Conservation (phyloP, 2,888 invertebrate species). For the Thumatha senex region DNA sequence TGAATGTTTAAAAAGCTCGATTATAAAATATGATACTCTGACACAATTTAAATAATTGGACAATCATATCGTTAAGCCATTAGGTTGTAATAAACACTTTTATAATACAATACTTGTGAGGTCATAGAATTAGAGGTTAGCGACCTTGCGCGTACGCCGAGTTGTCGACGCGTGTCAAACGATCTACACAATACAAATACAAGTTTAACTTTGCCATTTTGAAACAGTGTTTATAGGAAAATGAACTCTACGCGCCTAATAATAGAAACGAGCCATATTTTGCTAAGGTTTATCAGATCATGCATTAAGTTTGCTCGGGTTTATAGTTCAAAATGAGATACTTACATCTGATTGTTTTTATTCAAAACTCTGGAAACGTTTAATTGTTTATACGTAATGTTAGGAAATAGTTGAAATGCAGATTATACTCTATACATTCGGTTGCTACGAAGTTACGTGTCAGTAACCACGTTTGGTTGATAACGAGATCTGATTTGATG, state of each 20-base stretch:
- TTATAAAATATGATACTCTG: conserved; percentile 20
- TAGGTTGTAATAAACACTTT: conserved; percentile 35
- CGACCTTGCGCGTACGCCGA: conserved; percentile 43
- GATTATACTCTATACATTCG: conserved; percentile 40
- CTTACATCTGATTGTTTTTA: conserved; percentile 75
- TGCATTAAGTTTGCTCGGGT: conserved; percentile 14
- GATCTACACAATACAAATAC: conserved; percentile 46
- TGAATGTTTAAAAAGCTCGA: background rate
- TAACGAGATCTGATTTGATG: conserved; percentile 42
- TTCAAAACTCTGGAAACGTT: conserved; percentile 72
- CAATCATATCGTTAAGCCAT: conserved; percentile 34
- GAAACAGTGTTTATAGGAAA: conserved; percentile 9
- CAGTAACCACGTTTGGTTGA: conserved; percentile 39
- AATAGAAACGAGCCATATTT: conserved; percentile 16
- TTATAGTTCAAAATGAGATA: conserved; percentile 54
- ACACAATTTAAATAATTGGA: conserved; percentile 26
- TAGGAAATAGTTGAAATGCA: conserved; percentile 52
- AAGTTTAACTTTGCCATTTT: conserved; percentile 28
- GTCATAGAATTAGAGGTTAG: conserved; percentile 54
- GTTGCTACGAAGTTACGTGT: conserved; percentile 43
- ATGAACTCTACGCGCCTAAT: conserved; percentile 20
- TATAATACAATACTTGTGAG: conserved; percentile 41
- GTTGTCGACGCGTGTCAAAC: conserved; percentile 64
- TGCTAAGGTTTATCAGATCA: background rate
- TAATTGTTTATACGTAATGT: conserved; percentile 67